These are phyloP conservation scores for Ectobius pallidus DNA, from an alignment of 2,888 invertebrate species.

Conservation along the genomic window DNA sequence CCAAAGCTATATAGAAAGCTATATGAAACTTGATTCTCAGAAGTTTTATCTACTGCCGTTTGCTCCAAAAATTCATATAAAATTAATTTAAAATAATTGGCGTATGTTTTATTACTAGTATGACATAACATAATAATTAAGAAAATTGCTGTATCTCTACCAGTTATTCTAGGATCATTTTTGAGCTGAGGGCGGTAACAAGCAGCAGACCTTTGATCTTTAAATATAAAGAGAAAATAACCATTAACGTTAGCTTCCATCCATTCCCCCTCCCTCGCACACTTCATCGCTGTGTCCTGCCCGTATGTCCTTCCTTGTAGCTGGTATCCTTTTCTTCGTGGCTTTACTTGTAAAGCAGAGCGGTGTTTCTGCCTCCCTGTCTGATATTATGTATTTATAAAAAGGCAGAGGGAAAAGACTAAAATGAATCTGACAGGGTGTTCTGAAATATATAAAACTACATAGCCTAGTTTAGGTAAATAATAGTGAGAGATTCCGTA, in stretches of 20 bases:
- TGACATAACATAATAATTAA: too few species aligned
- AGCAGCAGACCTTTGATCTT: constrained; percentile 53
- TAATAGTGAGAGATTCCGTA: too few species aligned
- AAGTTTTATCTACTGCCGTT: too few species aligned
- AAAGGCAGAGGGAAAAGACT: background rate
- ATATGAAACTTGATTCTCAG: too few species aligned
- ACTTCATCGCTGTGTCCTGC: background rate
- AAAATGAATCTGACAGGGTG: background rate
- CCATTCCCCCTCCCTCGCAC: background rate
- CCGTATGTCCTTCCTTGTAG: background rate
- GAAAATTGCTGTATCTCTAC: too few species aligned
- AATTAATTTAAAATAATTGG: too few species aligned
- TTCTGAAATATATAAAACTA: too few species aligned
- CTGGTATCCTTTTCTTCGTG: background rate
- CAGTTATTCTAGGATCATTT: background rate
- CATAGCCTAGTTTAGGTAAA: too few species aligned
- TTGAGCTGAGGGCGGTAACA: background rate
- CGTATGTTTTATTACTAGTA: too few species aligned
- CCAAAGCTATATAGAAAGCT: too few species aligned
- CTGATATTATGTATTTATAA: constrained; percentile 14
- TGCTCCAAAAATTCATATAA: too few species aligned
- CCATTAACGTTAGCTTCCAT: constrained; percentile 50
- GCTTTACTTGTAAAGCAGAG: background rate
- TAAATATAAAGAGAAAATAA: constrained; percentile 56
- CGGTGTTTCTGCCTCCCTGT: background rate